Evolutionary conservation across 1,140 invertebrate genomes (phyloP).

Genomic region (Cotesia typhae): DNA sequence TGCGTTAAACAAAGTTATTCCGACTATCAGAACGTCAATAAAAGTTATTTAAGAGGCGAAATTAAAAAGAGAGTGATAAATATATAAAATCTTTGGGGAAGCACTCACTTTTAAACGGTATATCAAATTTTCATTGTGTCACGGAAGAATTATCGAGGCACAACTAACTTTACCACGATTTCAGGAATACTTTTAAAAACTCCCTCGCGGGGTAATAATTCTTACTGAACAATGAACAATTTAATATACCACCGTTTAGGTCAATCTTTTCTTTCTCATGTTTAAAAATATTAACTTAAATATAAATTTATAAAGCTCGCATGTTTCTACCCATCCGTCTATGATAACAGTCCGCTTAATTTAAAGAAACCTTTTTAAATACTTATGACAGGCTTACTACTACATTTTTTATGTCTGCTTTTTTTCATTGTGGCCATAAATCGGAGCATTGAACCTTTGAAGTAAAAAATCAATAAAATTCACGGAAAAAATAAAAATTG

Average conservation of each 20-base stretch:
- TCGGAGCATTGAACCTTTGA: no score
- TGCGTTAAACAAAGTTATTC: background rate
- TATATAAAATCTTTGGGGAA: background rate
- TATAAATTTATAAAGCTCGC: background rate
- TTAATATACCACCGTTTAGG: slow-evolving; percentile 28
- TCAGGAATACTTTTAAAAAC: slow-evolving; percentile 24
- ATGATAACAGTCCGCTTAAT: no score
- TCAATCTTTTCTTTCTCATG: slow-evolving; percentile 10
- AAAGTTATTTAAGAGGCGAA: slow-evolving; percentile 18
- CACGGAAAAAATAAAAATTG: no score
- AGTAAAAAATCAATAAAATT: no score
- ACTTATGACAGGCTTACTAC: no score
- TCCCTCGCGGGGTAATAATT: slow-evolving; percentile 31
- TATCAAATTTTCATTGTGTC: slow-evolving; percentile 38
- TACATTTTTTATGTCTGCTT: no score
- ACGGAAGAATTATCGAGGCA: slow-evolving; percentile 29
- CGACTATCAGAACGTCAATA: background rate
- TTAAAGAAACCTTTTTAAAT: no score
- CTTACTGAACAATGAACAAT: slow-evolving; percentile 34
- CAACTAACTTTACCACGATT: slow-evolving; percentile 13
- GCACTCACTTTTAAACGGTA: slow-evolving; percentile 31
- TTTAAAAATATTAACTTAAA: background rate
- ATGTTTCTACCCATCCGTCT: no score
- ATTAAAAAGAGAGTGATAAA: background rate
- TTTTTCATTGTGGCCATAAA: no score